These are phyloP conservation scores for Papilio polytes DNA, from an alignment of 1,140 invertebrate genomes.

Conservation along the genomic window DNA sequence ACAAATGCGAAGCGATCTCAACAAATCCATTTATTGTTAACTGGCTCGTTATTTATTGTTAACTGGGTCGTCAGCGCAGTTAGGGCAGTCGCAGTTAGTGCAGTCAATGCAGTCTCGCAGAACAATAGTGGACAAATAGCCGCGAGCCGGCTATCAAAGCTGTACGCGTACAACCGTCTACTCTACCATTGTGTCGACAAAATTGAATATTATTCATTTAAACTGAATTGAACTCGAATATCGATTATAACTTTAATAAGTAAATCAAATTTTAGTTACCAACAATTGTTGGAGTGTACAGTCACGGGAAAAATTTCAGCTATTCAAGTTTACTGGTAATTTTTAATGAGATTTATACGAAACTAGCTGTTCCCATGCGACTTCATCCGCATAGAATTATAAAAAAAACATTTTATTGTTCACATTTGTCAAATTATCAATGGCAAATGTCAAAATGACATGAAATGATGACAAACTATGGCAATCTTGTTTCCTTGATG, in stretches of 20 bases:
- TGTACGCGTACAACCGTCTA: not conserved
- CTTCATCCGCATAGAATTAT: too few species aligned
- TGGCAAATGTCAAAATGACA: too few species aligned
- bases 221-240: not conserved
- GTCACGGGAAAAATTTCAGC: too few species aligned
- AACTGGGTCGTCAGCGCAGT: not conserved
- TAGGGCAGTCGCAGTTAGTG: not conserved
- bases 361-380: too few species aligned
- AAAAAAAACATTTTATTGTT: too few species aligned
- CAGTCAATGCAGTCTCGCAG: not conserved
- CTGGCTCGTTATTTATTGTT: constrained; percentile 30
- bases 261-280: too few species aligned
- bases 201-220: constrained; percentile 4
- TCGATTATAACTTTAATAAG: not conserved
- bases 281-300: too few species aligned
- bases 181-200: constrained; percentile 11
- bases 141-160: not conserved
- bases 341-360: too few species aligned
- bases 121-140: constrained; percentile 37
- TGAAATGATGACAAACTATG: too few species aligned
- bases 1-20: constrained; percentile 6
- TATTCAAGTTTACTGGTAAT: too few species aligned
- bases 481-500: too few species aligned
- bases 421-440: too few species aligned
- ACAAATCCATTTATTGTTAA: constrained; percentile 37